Percentiles rank a stretch among this genome's conserved stretches.
phyloP scores from a whole-genome alignment of 2,113 vertebrate species.

The Carassius gibelio region DNA sequence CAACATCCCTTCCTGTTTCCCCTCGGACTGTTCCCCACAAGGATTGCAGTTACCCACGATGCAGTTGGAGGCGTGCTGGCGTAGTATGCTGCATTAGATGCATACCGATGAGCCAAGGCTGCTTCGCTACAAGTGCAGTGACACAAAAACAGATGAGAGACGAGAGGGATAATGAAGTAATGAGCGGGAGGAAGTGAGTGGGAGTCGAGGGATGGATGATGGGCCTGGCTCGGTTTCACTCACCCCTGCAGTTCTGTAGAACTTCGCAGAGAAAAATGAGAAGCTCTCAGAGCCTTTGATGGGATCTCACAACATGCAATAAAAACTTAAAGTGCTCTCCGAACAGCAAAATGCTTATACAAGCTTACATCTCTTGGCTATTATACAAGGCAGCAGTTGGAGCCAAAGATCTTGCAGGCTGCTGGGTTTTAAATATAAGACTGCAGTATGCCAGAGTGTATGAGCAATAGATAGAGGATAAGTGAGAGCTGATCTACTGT shows the following conservation, averaged over 20 bases:
- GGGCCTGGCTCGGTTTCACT: slow-evolving; percentile 9
- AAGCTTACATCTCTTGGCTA: not conserved
- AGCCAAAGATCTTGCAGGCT: slow-evolving; percentile 3
- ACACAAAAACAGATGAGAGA: slow-evolving; percentile 38
- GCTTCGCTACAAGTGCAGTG: slow-evolving; percentile 12
- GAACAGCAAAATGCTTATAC: slow-evolving; percentile 20
- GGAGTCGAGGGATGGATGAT: slow-evolving; percentile 42
- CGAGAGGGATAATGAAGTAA: slow-evolving; percentile 19
- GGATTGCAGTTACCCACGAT: slow-evolving; percentile 47
- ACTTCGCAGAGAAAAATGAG: slow-evolving; percentile 9
- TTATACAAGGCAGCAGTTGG: not conserved
- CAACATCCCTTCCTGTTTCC: slow-evolving; percentile 33
- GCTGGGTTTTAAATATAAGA: slow-evolving; percentile 26
- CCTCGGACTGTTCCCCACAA: slow-evolving; percentile 40
- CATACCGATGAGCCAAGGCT: slow-evolving; percentile 55
- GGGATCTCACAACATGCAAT: slow-evolving; percentile 48
- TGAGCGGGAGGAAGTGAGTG: slow-evolving; percentile 42
- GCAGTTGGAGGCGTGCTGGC: slow-evolving; percentile 28
- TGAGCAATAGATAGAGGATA: not conserved
- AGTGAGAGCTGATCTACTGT: slow-evolving; percentile 10
- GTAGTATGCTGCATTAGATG: slow-evolving; percentile 42
- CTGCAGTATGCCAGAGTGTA: slow-evolving; percentile 5
- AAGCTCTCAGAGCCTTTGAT: slow-evolving; percentile 23
- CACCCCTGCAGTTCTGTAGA: not conserved
- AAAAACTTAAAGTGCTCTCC: slow-evolving; percentile 33